These are phyloP conservation scores for Pogonus chalceus DNA, from an alignment of 1,140 invertebrate genomes.

Conservation along the genomic window DNA sequence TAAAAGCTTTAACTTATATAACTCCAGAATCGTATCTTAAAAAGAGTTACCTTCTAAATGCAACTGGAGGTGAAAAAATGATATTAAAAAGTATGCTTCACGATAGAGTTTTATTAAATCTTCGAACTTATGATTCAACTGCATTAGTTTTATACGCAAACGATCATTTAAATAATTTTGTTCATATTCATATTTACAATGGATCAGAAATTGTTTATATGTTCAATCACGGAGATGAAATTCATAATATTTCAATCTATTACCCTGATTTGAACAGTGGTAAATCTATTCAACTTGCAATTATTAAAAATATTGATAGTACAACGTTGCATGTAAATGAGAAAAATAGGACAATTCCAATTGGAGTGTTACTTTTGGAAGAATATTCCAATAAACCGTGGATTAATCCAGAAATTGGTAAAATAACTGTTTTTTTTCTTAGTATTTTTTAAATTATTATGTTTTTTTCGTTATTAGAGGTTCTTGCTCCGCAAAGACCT, in stretches of 20 bases:
- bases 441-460: constrained; percentile 8
- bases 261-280: constrained; percentile 66
- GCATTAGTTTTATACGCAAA: constrained; percentile 82
- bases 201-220: constrained; percentile 66
- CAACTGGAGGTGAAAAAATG: constrained; percentile 50
- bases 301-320: constrained; percentile 57
- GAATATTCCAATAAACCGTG: constrained; percentile 74
- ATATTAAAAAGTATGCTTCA: constrained; percentile 61
- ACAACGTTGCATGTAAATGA: constrained; percentile 79
- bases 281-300: constrained; percentile 74
- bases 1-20: constrained; percentile 80
- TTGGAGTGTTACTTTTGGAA: constrained; percentile 57
- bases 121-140: constrained; percentile 74
- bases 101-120: constrained; percentile 72
- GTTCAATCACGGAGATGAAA: constrained; percentile 71
- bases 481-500: constrained; percentile 72
- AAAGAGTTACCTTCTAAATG: constrained; percentile 59
- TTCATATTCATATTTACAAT: constrained; percentile 76
- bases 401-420: constrained; percentile 69
- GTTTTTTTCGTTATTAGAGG: constrained; percentile 48
- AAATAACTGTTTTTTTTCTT: constrained; percentile 15
- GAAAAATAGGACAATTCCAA: constrained; percentile 56
- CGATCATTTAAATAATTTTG: constrained; percentile 89
- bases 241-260: constrained; percentile 66
- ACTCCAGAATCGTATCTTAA: constrained; percentile 67